Percentiles rank a stretch among this genome's conserved stretches.
These are phyloP conservation scores for Thereva unica DNA, from an alignment of 2,888 invertebrate species.

Conservation along the genomic window DNA sequence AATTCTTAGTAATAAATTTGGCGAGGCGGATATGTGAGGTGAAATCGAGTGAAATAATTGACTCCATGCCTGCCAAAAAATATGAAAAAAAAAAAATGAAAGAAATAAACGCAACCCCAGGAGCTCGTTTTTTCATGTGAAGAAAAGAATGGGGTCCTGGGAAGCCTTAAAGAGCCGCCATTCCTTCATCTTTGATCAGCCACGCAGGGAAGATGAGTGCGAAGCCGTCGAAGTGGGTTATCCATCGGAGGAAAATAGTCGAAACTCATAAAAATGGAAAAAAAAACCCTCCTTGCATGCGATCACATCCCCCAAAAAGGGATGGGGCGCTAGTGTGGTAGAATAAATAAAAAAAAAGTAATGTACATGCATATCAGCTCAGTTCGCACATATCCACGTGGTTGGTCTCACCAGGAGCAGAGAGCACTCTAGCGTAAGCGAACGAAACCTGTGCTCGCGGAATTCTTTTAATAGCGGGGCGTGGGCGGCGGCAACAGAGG, in stretches of 20 bases:
- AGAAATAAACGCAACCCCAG: conserved; percentile 21
- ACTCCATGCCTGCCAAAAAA: conserved; percentile 28
- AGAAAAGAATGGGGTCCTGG: conserved; percentile 15
- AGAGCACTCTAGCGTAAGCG: neutral
- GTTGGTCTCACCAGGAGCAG: neutral
- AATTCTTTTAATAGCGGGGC: conserved; percentile 29
- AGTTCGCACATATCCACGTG: neutral
- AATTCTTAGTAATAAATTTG: conserved; percentile 35
- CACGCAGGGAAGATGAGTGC: conserved; percentile 29
- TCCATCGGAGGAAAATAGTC: conserved; percentile 19
- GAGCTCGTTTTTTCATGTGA: neutral
- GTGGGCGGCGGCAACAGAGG: conserved; percentile 5
- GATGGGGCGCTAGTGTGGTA: neutral
- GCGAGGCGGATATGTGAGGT: conserved; percentile 37
- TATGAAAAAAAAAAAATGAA: no score
- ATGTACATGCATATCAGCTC: conserved; percentile 14
- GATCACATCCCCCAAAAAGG: neutral
- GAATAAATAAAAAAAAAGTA: conserved; percentile 11
- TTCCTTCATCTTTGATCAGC: conserved; percentile 31
- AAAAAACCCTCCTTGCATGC: conserved; percentile 28
- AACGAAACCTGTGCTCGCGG: neutral
- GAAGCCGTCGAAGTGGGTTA: conserved; percentile 27
- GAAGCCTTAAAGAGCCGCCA: conserved; percentile 25
- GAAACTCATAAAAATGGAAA: conserved; percentile 34
- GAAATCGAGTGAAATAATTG: conserved; percentile 40